Percentiles rank a stretch among this genome's conserved stretches.
Evolutionary conservation across 2,113 vertebrate genomes (phyloP).

Genomic region (Etia nguti): DNA sequence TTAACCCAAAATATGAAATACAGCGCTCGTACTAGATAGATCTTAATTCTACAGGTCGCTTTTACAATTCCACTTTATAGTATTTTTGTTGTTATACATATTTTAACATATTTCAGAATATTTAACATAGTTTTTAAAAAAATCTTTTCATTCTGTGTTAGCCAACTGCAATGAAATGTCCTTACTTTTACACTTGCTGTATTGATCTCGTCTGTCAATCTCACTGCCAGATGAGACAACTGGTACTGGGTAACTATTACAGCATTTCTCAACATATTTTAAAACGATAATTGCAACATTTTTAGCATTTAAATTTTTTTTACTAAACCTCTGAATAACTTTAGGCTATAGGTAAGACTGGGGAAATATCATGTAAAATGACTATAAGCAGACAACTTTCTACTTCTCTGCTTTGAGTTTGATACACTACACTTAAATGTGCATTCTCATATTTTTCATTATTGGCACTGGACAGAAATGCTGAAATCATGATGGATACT

Average conservation of each 20-base stretch:
- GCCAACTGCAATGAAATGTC: not conserved
- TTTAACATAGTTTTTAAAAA: not conserved
- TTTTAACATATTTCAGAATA: not conserved
- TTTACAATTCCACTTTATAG: not conserved
- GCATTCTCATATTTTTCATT: not conserved
- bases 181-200: not conserved
- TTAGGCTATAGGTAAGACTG: not conserved
- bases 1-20: not conserved
- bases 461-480: not conserved
- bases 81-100: not conserved
- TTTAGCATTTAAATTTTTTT: not conserved
- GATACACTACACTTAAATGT: not conserved
- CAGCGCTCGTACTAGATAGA: not conserved
- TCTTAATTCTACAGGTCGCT: not conserved
- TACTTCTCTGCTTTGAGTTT: not conserved
- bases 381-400: not conserved
- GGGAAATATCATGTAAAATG: fast-evolving
- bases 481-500: not conserved
- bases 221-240: too few species aligned
- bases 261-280: not conserved
- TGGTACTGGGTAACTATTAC: not conserved
- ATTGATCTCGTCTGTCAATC: not conserved
- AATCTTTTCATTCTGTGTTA: not conserved
- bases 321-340: not conserved
- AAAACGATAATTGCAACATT: not conserved